Base-by-base conservation (phyloP, 1,140 invertebrate genomes). In the Drosophila trapezifrons region DNA sequence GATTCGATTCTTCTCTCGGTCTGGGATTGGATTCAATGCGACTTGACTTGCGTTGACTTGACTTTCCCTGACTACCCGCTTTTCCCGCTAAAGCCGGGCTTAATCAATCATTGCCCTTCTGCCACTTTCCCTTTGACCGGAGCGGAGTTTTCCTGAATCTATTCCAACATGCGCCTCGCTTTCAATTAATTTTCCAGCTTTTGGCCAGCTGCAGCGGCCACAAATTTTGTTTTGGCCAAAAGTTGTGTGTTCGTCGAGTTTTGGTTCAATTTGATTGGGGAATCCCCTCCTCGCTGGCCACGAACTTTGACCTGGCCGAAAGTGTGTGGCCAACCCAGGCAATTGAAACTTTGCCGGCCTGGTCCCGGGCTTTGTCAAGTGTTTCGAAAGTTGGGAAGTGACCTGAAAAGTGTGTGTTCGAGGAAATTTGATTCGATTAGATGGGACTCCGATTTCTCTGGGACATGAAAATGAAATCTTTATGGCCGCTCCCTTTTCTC, bases 101-200 rank as follows among this genome's bases (percentile, higher is more conserved):
- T 69, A 76, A 76, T 84, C 80, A 84, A 84, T 84, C 59, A 84
- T 80, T 84, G 60, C 55, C 66, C 35, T 64, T 56, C 64, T n/a
- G n/a, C n/a, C 71, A 67, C 17, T 22, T 38, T 37, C 42, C 4
- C 42, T 32, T 32, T 32, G 29, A 9, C 29, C 29, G 27, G 27
- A 27, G 25, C 6, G 8, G 27, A 32, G 29, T 32, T 40, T 27
- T 52, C 43, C 29, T 18, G 27, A 52, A 66, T 77, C 65, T 57
- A 86, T 85, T 63, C 43, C 60, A 82, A 78, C 62, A 74, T 83
- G 79, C 56, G 79, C 51, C 57, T 66, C 46, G 66, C 22, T 73
- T 86, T 85, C 82, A 86, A 86, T 86, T 86, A 86, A 87, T 82
- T 86, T 77, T 69, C 65, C 69, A 66, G 78, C 69, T 82, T 60